Percentiles rank a stretch among this genome's conserved stretches.
Conservation (phyloP, 2,888 invertebrate species). For the Drosophila prostipennis region DNA sequence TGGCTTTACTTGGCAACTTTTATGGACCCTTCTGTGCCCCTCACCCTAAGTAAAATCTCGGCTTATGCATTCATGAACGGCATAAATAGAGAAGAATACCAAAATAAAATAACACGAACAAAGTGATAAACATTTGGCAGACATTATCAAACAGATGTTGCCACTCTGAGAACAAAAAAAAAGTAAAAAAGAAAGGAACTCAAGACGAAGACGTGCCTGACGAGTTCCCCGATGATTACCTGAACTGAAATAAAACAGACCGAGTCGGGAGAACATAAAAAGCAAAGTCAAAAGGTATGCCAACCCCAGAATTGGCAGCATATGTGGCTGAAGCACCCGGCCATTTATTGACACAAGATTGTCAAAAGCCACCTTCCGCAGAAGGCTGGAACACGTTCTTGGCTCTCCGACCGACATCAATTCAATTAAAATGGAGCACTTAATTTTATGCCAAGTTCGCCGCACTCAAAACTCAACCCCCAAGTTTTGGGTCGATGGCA, state of each 20-base stretch:
- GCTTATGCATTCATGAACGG: conserved; percentile 39
- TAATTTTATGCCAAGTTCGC: conserved; percentile 75
- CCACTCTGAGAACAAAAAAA: conserved; percentile 11
- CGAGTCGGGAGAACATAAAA: conserved; percentile 27
- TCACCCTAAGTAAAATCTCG: conserved; percentile 25
- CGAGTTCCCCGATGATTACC: conserved; percentile 43
- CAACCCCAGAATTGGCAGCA: conserved; percentile 61
- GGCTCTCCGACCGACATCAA: conserved; percentile 49
- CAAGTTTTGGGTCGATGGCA: conserved; percentile 38
- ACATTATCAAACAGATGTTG: conserved; percentile 46
- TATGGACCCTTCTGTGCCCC: conserved; percentile 7
- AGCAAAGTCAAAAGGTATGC: conserved; percentile 41
- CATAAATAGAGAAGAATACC: conserved; percentile 15
- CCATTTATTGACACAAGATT: conserved; percentile 62
- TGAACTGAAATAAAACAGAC: conserved; percentile 36
- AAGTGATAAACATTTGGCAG: conserved; percentile 45
- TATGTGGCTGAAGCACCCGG: conserved; percentile 54
- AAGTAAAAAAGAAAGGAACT: conserved; percentile 22
- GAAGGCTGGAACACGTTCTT: conserved; percentile 24
- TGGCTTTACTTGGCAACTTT: conserved; percentile 18
- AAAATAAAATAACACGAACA: conserved; percentile 26
- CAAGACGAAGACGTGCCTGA: conserved; percentile 32
- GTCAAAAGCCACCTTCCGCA: conserved; percentile 39
- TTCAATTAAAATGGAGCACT: conserved; percentile 77
- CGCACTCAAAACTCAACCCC: conserved; percentile 60